phyloP scores from a whole-genome alignment of 2,113 vertebrate genomes.

The Sminthopsis crassicaudata region DNA sequence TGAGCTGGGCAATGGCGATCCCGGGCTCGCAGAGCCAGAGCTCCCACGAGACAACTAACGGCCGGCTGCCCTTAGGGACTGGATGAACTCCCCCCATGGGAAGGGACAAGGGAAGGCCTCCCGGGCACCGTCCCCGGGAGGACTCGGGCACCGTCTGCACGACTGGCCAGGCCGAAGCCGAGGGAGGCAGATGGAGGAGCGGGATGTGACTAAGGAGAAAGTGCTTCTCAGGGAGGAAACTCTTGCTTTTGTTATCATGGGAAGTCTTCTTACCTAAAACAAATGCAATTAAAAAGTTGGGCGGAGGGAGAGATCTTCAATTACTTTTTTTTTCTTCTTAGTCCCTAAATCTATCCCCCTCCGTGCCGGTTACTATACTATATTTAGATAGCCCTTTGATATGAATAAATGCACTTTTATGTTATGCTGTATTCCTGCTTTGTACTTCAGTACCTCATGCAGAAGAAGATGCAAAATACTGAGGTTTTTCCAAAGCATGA shows the following conservation, averaged over 20 bases:
- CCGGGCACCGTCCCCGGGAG: not conserved
- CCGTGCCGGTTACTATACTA: not conserved
- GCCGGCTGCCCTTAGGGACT: not conserved
- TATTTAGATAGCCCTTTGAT: constrained; percentile 2
- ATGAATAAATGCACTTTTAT: not conserved
- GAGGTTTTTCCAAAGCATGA: not conserved
- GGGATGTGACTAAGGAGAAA: not conserved
- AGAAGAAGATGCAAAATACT: not conserved
- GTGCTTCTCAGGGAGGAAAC: not conserved
- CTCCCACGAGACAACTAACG: not conserved
- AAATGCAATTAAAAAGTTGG: not conserved
- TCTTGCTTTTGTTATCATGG: constrained; percentile 2
- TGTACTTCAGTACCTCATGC: not conserved
- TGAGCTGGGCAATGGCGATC: constrained; percentile 20
- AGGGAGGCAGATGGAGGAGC: not conserved
- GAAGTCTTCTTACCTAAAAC: not conserved
- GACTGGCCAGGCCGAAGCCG: not conserved
- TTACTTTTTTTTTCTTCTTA: not conserved
- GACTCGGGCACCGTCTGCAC: not conserved
- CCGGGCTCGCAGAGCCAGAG: not conserved
- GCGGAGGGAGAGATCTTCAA: not conserved
- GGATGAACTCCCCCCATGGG: not conserved
- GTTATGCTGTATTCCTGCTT: not conserved
- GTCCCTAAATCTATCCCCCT: not conserved
- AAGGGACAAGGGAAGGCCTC: constrained; percentile 9